Evolutionary conservation across 2,113 vertebrate species (phyloP), one percentile per base, ranked within the genome.

Genomic region (Pedionomus torquatus): DNA sequence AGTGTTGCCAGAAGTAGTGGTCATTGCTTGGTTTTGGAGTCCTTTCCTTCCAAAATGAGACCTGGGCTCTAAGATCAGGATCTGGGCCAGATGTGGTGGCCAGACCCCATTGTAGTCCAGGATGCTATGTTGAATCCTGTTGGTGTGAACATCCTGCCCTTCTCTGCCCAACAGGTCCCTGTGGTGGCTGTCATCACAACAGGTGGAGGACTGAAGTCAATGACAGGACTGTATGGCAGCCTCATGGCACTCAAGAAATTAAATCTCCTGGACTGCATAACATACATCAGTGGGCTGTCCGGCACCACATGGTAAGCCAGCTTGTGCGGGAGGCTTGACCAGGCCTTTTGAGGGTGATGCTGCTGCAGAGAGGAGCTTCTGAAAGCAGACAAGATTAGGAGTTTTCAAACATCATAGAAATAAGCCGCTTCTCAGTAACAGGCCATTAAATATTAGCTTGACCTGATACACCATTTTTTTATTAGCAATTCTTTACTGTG

Each of bases 231-330:
- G 66, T 98, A 98, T 0, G 99, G 99, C 51, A 98, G 98, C 89
- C 94, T 99, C 76, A 96, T 91, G 90, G 98, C 94, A 7, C 98
- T 99, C 25, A 98, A 99, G 98, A 98, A 98, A 52, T 87, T 99
- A 51, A 98, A 98, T 64, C 86, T 99, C 61, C 94, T 99, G 63
- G 98, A 99, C 80, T 97, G 98, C 14, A 8, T 98, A 72, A 98
- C 96, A 17, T 99, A 99, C 91, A 97, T 99, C 83, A 98, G 98
- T 0, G 98, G 98, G 20, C 97, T 99, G 46, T 99, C 99, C 0
- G 99, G 99, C 35, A 98, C 99, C 51, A 99, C 99, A 2, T 99
- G 99, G 99, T 99, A 97, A 98, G 69, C 33, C 43, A 79, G 18
- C 60, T 80, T 0, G 0, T 37, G n/a, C 37, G 49, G 35, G 13